Evolutionary conservation across 2,113 vertebrate species (phyloP).

Genomic region (Lycaon pictus): DNA sequence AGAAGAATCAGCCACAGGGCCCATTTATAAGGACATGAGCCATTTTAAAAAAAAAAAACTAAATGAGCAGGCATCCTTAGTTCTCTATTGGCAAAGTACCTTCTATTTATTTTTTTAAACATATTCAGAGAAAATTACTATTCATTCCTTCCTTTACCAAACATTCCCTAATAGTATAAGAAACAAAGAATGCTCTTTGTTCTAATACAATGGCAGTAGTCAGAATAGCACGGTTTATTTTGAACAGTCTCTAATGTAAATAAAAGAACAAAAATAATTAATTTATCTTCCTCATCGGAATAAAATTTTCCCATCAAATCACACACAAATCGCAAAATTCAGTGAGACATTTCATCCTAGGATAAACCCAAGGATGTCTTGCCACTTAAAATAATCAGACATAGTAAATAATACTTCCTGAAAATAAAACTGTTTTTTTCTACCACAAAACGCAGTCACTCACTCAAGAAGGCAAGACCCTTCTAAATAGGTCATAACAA

Average conservation of each 20-base stretch:
- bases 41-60: conserved; percentile 36
- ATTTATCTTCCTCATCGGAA: conserved; percentile 2
- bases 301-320: background rate
- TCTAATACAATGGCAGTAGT: conserved; percentile 42
- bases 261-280: conserved; percentile 50
- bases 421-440: background rate
- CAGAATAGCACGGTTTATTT: conserved; percentile 57
- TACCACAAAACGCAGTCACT: background rate
- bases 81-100: conserved; percentile 1
- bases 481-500: background rate
- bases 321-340: conserved; percentile 11
- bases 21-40: background rate
- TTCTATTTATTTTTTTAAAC: conserved; percentile 66
- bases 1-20: background rate
- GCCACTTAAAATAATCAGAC: conserved; percentile 25
- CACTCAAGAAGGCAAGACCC: background rate
- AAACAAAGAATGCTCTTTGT: conserved; percentile 65
- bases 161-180: background rate
- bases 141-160: conserved; percentile 63
- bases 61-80: background rate
- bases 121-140: conserved; percentile 61
- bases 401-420: background rate
- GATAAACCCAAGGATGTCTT: background rate
- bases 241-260: conserved; percentile 52
- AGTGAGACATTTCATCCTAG: background rate